These are phyloP conservation scores for Boloria euphrosyne DNA, from an alignment of 2,888 invertebrate genomes.

Conservation along the genomic window DNA sequence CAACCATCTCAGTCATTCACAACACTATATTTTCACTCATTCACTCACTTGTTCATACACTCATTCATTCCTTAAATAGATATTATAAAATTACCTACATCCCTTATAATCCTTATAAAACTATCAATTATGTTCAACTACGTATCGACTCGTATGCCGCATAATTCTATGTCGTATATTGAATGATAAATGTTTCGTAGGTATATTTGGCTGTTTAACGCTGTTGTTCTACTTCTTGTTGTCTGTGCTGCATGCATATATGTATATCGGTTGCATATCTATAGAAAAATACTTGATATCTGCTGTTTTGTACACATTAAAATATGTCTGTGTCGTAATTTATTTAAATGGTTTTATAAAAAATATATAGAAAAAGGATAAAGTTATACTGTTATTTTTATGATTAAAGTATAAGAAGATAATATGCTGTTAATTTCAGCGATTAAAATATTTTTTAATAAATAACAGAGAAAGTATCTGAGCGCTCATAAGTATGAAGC, in stretches of 20 bases:
- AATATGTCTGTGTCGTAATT: constrained; percentile 14
- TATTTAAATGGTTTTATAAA: neutral
- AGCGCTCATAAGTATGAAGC: no score
- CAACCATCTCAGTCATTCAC: constrained; percentile 39
- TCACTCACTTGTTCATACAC: constrained; percentile 22
- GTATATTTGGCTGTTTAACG: constrained; percentile 33
- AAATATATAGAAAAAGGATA: no score
- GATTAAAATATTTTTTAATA: no score
- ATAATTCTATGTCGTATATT: constrained; percentile 36
- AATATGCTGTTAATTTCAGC: no score
- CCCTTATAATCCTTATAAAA: constrained; percentile 10
- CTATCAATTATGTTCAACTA: constrained; percentile 20
- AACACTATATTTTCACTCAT: constrained; percentile 20
- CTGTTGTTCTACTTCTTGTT: constrained; percentile 36
- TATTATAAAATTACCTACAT: constrained; percentile 9
- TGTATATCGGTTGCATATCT: constrained; percentile 30
- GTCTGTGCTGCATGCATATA: constrained; percentile 40
- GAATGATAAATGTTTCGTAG: constrained; percentile 38
- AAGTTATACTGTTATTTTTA: no score
- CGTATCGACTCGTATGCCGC: constrained; percentile 27
- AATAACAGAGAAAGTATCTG: no score
- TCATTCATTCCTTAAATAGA: constrained; percentile 24
- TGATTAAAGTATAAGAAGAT: no score
- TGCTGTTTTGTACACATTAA: constrained; percentile 9
- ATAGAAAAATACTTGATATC: constrained; percentile 24